phyloP scores from a whole-genome alignment of 1,140 invertebrate species.

The Lasioglossum albipes region DNA sequence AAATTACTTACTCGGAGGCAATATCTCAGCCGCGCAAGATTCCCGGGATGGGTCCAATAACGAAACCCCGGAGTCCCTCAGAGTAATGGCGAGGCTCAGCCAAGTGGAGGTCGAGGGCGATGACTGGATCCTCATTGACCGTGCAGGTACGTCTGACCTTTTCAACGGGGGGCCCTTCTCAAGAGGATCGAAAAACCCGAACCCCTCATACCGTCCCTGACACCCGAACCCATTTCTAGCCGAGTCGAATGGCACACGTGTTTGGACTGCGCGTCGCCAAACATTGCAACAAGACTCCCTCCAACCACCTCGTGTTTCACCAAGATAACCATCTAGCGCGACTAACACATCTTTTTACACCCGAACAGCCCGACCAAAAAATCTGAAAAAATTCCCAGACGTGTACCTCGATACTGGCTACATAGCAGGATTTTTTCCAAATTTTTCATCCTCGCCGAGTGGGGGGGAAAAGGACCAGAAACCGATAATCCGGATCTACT shows the following conservation, averaged over 20 bases:
- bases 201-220: background rate
- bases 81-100: conserved; percentile 70
- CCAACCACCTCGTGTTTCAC: no score
- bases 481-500: no score
- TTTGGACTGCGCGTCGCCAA: background rate
- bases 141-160: conserved; percentile 59
- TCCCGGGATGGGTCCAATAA: conserved; percentile 70
- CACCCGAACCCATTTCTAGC: background rate
- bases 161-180: no score
- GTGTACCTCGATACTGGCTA: no score
- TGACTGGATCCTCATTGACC: conserved; percentile 82
- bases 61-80: conserved; percentile 61
- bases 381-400: no score
- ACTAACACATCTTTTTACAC: no score
- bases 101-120: conserved; percentile 79
- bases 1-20: conserved; percentile 80
- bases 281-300: no score
- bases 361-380: no score
- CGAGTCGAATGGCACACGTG: background rate
- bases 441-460: no score
- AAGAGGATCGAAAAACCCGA: background rate
- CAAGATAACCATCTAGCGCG: no score
- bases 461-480: no score
- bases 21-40: conserved; percentile 64
- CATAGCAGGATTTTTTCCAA: no score